These are phyloP conservation scores for Scaptodrosophila lebanonensis DNA, from an alignment of 1,140 invertebrate genomes.

Conservation along the genomic window DNA sequence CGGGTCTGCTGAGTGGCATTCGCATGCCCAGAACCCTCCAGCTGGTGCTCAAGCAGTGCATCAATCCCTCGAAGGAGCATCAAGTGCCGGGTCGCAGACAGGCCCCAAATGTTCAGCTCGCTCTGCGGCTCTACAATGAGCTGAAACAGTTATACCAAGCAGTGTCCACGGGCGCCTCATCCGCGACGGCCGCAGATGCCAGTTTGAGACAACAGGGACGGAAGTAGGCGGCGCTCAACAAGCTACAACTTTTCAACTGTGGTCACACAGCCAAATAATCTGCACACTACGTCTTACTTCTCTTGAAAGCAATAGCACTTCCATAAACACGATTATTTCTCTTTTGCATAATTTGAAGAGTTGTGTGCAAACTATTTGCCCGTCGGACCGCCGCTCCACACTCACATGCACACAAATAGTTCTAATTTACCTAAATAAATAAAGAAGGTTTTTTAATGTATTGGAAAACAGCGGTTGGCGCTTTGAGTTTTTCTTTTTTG, in stretches of 20 bases:
- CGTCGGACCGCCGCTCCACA: too few relatives aligned
- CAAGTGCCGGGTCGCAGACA: constrained; percentile 44
- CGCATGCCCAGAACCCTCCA: constrained; percentile 43
- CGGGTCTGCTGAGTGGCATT: constrained; percentile 54
- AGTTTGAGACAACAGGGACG: constrained; percentile 3
- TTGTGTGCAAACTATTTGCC: too few relatives aligned
- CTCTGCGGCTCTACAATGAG: constrained; percentile 62
- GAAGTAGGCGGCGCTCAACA: constrained; percentile 14
- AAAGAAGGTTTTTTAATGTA: constrained; percentile 37
- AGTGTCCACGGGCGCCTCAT: constrained; percentile 41
- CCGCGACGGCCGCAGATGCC: constrained; percentile 23
- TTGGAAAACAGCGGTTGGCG: constrained; percentile 8
- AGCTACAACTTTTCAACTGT: too few relatives aligned
- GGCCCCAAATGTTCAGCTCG: constrained; percentile 57
- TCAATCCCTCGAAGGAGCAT: constrained; percentile 59
- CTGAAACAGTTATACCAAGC: constrained; percentile 62
- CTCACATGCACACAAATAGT: constrained; percentile 43
- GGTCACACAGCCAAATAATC: too few relatives aligned
- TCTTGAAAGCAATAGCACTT: too few relatives aligned
- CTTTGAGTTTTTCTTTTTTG: constrained; percentile 31
- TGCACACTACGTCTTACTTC: too few relatives aligned
- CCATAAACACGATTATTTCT: too few relatives aligned
- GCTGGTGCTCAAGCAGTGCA: constrained; percentile 54
- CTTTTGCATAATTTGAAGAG: too few relatives aligned
- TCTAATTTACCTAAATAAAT: constrained; percentile 40